Evolutionary conservation across 2,888 invertebrate species (phyloP).

Genomic region (Cosmorhoe ocellata): DNA sequence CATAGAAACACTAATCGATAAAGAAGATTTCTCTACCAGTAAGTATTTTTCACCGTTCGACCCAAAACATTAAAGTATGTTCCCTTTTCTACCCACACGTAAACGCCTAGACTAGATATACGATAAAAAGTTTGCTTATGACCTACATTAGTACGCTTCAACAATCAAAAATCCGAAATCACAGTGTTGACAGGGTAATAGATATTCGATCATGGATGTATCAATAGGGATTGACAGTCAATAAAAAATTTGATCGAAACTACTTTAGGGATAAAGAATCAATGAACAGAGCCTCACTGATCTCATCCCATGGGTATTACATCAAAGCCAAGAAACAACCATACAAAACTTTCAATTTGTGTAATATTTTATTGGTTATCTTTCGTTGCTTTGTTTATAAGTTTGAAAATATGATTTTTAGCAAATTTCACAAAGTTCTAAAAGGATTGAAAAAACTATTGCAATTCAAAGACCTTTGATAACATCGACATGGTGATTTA

Average conservation of each 20-base stretch:
- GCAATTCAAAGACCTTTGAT: background rate
- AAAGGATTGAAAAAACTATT: too few relatives aligned
- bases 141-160: too few relatives aligned
- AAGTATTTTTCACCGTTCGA: too few relatives aligned
- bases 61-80: too few relatives aligned
- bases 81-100: too few relatives aligned
- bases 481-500: too few relatives aligned
- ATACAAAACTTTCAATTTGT: background rate
- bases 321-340: slow-evolving; percentile 47
- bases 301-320: slow-evolving; percentile 53
- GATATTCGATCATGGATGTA: background rate
- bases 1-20: too few relatives aligned
- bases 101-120: too few relatives aligned
- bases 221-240: background rate
- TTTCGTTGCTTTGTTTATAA: background rate
- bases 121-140: too few relatives aligned
- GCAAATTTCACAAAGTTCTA: too few relatives aligned
- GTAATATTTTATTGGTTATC: background rate
- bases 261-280: slow-evolving; percentile 34
- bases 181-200: background rate
- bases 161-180: background rate
- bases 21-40: too few relatives aligned
- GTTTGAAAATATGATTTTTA: background rate
- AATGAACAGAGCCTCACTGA: slow-evolving; percentile 42
- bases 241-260: slow-evolving; percentile 30